These are phyloP conservation scores for Philhelius pedissequus DNA, from an alignment of 2,888 invertebrate species.

Conservation along the genomic window DNA sequence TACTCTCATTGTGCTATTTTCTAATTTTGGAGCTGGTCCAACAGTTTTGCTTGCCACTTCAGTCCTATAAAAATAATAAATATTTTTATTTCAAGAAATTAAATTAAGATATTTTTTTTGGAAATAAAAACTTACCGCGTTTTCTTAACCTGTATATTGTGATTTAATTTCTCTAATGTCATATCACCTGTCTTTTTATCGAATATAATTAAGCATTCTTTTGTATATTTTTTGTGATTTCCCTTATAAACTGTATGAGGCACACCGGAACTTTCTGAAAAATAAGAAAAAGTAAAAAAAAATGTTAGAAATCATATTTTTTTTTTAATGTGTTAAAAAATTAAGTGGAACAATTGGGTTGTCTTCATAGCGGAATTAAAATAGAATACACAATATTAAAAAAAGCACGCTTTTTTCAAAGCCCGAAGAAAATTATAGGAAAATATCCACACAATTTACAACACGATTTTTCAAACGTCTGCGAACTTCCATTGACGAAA, in stretches of 20 bases:
- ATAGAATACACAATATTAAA: neutral
- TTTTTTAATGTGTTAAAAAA: neutral
- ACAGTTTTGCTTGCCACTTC: constrained; percentile 76
- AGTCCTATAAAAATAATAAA: constrained; percentile 70
- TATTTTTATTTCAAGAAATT: neutral
- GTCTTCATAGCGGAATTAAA: neutral
- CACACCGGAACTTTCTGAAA: constrained; percentile 90
- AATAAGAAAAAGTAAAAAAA: constrained; percentile 44
- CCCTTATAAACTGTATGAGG: constrained; percentile 97
- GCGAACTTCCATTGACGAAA: neutral
- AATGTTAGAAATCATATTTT: neutral
- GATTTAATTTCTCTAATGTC: constrained; percentile 93
- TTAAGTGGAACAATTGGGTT: neutral
- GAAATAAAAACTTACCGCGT: constrained; percentile 83
- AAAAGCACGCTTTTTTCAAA: too few relatives aligned
- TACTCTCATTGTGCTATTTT: constrained; percentile 82
- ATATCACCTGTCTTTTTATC: constrained; percentile 96
- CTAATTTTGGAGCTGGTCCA: constrained; percentile 72
- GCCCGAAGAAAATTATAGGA: too few relatives aligned
- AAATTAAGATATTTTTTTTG: neutral
- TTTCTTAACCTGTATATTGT: constrained; percentile 95
- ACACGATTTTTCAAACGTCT: too few relatives aligned
- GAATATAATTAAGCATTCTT: constrained; percentile 96
- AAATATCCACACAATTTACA: too few relatives aligned
- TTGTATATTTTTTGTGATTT: constrained; percentile 90